phyloP scores from a whole-genome alignment of 2,113 vertebrate genomes.

The Sigmodon hispidus region DNA sequence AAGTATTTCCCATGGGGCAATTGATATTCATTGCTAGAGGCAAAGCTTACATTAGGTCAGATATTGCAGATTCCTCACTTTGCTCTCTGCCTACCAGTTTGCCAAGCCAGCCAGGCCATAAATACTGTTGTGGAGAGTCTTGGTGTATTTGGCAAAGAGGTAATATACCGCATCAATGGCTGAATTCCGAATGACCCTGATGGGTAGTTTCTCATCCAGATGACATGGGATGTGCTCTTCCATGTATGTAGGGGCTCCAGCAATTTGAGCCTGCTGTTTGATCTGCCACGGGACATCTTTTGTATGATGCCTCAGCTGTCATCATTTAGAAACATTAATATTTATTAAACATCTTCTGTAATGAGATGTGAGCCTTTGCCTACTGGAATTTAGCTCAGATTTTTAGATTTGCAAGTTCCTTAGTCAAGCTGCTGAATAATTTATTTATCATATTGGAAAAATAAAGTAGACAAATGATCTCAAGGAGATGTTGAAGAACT shows the following conservation, averaged over 20 bases:
- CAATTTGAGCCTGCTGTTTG: conserved; percentile 63
- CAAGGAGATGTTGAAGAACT: conserved; percentile 56
- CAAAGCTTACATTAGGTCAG: neutral
- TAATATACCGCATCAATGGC: neutral
- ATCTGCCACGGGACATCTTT: conserved; percentile 51
- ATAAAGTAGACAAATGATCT: conserved; percentile 61
- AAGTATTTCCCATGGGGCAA: neutral
- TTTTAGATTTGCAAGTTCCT: conserved; percentile 55
- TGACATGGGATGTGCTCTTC: conserved; percentile 61
- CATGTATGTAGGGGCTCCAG: neutral
- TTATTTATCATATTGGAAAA: conserved; percentile 66
- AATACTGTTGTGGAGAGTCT: neutral
- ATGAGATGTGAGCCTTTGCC: conserved; percentile 68
- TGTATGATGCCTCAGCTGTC: conserved; percentile 61
- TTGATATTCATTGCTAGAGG: neutral
- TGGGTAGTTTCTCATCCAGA: neutral
- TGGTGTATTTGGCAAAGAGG: neutral
- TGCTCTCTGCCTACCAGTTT: neutral
- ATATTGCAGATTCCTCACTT: neutral
- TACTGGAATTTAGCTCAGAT: conserved; percentile 43
- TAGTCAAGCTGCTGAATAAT: conserved; percentile 66
- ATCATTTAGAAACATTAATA: conserved; percentile 61
- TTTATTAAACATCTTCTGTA: conserved; percentile 71
- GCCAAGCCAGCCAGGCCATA: neutral
- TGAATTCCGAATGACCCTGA: neutral